These are phyloP conservation scores for Chalcosyrphus nemorum DNA, from an alignment of 2,888 invertebrate genomes.

Conservation along the genomic window DNA sequence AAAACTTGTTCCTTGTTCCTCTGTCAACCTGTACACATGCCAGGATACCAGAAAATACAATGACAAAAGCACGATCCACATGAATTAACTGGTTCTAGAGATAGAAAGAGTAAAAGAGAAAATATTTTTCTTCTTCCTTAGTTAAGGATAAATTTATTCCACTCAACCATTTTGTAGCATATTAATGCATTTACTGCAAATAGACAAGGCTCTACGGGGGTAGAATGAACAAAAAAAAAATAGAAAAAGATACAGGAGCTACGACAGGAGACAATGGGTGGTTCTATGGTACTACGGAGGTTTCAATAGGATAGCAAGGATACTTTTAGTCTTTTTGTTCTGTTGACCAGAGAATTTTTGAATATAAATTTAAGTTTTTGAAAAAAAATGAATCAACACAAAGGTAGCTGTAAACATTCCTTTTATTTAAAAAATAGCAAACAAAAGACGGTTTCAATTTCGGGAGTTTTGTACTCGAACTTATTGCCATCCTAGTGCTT, in stretches of 20 bases:
- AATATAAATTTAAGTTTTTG: background rate
- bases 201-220: background rate
- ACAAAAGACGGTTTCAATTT: background rate
- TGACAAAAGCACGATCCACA: background rate
- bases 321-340: background rate
- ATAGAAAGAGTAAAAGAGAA: background rate
- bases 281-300: background rate
- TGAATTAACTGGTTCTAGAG: background rate
- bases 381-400: background rate
- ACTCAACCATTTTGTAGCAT: background rate
- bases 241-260: no score
- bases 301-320: background rate
- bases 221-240: no score
- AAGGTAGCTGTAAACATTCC: background rate
- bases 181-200: slow-evolving; percentile 17
- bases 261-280: background rate
- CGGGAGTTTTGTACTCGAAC: no score
- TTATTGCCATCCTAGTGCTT: no score
- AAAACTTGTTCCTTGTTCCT: slow-evolving; percentile 45
- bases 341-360: background rate
- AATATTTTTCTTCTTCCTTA: slow-evolving; percentile 4
- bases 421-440: background rate
- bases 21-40: background rate
- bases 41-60: background rate
- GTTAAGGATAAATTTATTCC: slow-evolving; percentile 38